Conservation (phyloP, 92 coral and sea anemone genomes). For the Bergia puertoricense region DNA sequence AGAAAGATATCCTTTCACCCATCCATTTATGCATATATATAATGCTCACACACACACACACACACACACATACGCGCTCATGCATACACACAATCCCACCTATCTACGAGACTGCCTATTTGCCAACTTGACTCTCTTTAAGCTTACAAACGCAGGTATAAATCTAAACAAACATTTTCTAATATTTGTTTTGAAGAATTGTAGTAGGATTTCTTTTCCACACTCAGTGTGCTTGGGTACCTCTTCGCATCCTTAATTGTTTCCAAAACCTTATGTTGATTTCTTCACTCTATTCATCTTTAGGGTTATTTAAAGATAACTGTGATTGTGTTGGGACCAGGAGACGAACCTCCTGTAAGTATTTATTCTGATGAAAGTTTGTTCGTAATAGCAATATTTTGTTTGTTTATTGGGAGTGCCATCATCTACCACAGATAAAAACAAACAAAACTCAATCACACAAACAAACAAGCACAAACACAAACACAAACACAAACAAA, state of each 20-base stretch:
- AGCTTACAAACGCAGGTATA: too few species aligned
- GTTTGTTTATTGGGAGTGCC: not conserved
- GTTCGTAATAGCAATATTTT: not conserved
- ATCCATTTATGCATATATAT: too few species aligned
- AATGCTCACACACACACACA: not conserved
- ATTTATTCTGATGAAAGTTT: not conserved
- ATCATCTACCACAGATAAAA: not conserved
- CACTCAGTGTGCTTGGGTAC: not conserved
- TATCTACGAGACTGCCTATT: too few species aligned
- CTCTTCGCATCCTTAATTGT: not conserved
- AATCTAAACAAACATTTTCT: not conserved
- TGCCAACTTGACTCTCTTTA: too few species aligned
- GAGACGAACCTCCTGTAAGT: slow-evolving; percentile 90
- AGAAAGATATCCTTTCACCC: too few species aligned
- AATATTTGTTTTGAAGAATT: not conserved
- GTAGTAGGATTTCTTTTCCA: not conserved
- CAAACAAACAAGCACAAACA: not conserved
- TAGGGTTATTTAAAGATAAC: slow-evolving; percentile 93
- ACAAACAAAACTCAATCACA: too few species aligned
- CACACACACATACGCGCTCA: not conserved
- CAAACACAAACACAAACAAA: too few species aligned
- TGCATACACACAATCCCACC: not conserved
- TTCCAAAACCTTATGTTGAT: not conserved
- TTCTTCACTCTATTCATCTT: not conserved
- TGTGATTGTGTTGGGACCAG: slow-evolving; percentile 85